A percentile compares a stretch with the other conserved stretches of the same genome.
Conservation (phyloP, 2,888 invertebrate species). For the Unio delphinus region DNA sequence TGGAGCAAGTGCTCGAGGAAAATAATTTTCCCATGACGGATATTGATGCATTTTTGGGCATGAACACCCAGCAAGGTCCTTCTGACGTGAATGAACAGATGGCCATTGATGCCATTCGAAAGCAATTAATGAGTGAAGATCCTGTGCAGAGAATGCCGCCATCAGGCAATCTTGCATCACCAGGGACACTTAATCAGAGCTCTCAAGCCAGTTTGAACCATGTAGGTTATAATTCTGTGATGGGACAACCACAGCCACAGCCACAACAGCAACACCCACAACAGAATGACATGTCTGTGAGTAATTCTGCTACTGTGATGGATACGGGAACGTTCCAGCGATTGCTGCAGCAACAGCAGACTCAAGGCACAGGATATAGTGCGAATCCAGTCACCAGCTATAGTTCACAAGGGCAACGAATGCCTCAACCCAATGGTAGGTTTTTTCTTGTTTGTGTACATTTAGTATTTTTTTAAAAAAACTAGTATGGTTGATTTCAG, state of each 20-base stretch:
- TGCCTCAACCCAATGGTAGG: constrained; percentile 57
- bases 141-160: constrained; percentile 20
- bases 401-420: constrained; percentile 50
- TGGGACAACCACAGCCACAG: constrained; percentile 8
- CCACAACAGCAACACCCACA: constrained; percentile 19
- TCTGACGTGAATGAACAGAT: constrained; percentile 78
- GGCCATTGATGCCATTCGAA: constrained; percentile 91
- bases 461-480: no score
- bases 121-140: constrained; percentile 85
- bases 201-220: constrained; percentile 3
- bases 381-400: constrained; percentile 22
- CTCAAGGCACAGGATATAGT: constrained; percentile 34
- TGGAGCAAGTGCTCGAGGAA: constrained; percentile 58
- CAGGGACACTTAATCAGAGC: no score
- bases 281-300: no score
- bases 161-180: no score
- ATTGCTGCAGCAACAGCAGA: constrained; percentile 65
- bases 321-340: constrained; percentile 71
- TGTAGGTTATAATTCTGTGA: not conserved
- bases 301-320: no score
- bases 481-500: no score
- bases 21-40: constrained; percentile 40
- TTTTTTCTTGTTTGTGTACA: constrained; percentile 10
- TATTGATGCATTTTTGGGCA: constrained; percentile 48
- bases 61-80: constrained; percentile 12